Evolutionary conservation across 2,888 invertebrate genomes (phyloP), one percentile per base, ranked within the genome.

Genomic region (Venusia cambrica): DNA sequence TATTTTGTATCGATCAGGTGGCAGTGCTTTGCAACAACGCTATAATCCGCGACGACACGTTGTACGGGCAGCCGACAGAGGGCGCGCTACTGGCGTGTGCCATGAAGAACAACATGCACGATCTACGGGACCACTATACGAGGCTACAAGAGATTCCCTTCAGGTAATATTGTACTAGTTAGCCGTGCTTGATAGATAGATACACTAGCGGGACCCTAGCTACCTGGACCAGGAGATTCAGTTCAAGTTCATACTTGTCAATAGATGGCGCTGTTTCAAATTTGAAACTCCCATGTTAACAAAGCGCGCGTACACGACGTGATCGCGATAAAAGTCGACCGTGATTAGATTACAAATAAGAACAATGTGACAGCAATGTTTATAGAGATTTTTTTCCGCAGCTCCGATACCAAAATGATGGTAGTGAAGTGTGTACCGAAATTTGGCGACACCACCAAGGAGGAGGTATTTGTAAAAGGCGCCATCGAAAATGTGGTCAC

Each of bases 341-440:
- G n/a, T n/a, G n/a, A n/a, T n/a, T n/a, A n/a, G n/a, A n/a, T n/a
- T n/a, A n/a, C n/a, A n/a, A n/a, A n/a, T n/a, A n/a, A n/a, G n/a
- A n/a, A n/a, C n/a, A n/a, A n/a, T n/a, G n/a, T n/a, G n/a, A n/a
- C n/a, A n/a, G n/a, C n/a, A n/a, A n/a, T n/a, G n/a, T n/a, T n/a
- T n/a, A n/a, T n/a, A n/a, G n/a, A n/a, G n/a, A n/a, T 6, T 16
- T 9, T 16, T 9, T 6, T 12, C 35, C 28, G 5, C 66, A 95
- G 93, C 56, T 98, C 98, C 0, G 99, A 99, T 62, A 96, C 97
- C 45, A 99, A 99, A 84, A 96, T 97, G 92, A 99, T 99, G 99
- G 96, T 97, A 2, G 98, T 99, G 11, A 96, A 95, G 75, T 97
- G 96, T 70, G 90, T 92, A 5, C 92, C 94, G 1, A 95, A 95